Evolutionary conservation across 2,888 invertebrate species (phyloP), one percentile per base, ranked within the genome.

Genomic region (Leptinotarsa peninsularis): DNA sequence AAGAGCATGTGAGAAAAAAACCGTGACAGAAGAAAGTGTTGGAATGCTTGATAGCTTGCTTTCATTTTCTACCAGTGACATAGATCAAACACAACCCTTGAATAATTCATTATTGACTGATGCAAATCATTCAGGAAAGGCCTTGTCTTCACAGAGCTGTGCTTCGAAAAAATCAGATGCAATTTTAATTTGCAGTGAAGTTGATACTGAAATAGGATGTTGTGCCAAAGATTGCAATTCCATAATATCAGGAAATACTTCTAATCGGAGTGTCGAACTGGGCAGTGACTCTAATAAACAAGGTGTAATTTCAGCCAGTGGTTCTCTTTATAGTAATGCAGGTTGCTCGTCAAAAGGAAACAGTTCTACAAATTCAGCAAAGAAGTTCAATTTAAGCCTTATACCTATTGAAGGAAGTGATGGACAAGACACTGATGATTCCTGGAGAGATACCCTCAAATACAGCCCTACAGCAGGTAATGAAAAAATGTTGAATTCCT

Each of bases 381-480:
- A 43, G 49, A 60, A 27, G 49, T 58, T 49, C 21, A 49, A 54
- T 58, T 15, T 70, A 58, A 70, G 70, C 58, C 49, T 70, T 23
- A 58, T 50, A 21, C 10, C 10, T 49, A 58, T 58, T 49, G 21
- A 63, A 4, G 63, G 27, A 63, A 70, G 70, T 49, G 70, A 70
- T 70, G 58, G 17, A 33, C 70, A 70, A 70, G 58, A 70, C 43
- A 70, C 70, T 17, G 58, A 70, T 70, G 70, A 70, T 70, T 56
- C 56, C 10, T 70, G 70, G 70, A 58, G 21, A 58, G 70, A 70
- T 60, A 58, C 21, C 27, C 68, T 69, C n/a, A 54, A 54, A 54
- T 13, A 43, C 43, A 43, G 43, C 43, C 43, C 43, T 43, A 10
- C 43, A 7, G 7, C 43, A 43, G 58, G 58, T 33, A 58, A 52